phyloP scores from a whole-genome alignment of 2,888 invertebrate species.

The Trissoscelio sp. region DNA sequence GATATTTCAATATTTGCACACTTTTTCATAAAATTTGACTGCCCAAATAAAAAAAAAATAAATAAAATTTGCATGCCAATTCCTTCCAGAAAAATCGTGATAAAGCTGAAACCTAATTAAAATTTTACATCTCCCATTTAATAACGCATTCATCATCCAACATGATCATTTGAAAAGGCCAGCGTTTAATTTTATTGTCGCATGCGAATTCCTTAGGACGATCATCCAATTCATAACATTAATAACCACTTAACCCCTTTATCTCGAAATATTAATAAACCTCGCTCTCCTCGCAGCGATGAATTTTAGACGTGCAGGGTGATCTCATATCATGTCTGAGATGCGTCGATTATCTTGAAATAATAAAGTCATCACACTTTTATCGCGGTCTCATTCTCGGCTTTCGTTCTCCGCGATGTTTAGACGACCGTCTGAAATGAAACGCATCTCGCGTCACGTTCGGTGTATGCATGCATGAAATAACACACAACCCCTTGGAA shows the following conservation, averaged over 20 bases:
- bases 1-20: no score
- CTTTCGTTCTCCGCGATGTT: slow-evolving; percentile 16
- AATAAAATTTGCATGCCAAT: no score
- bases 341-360: slow-evolving; percentile 46
- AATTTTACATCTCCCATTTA: no score
- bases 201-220: slow-evolving; percentile 17
- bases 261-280: slow-evolving; percentile 38
- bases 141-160: not conserved
- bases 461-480: not conserved
- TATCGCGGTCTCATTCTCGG: slow-evolving; percentile 8
- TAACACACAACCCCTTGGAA: slow-evolving; percentile 12
- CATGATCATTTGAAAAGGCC: not conserved
- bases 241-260: slow-evolving; percentile 44
- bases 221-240: slow-evolving; percentile 16
- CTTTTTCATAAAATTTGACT: no score
- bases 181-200: slow-evolving; percentile 19
- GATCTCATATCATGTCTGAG: slow-evolving; percentile 20
- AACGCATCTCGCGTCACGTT: slow-evolving; percentile 21
- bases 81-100: no score
- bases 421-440: slow-evolving; percentile 22
- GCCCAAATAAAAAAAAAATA: no score
- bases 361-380: slow-evolving; percentile 54
- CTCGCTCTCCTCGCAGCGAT: not conserved
- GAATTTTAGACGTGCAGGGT: slow-evolving; percentile 20
- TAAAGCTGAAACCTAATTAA: no score